Evolutionary conservation across 2,113 vertebrate species (phyloP).

Genomic region (Oceanodroma tethys): DNA sequence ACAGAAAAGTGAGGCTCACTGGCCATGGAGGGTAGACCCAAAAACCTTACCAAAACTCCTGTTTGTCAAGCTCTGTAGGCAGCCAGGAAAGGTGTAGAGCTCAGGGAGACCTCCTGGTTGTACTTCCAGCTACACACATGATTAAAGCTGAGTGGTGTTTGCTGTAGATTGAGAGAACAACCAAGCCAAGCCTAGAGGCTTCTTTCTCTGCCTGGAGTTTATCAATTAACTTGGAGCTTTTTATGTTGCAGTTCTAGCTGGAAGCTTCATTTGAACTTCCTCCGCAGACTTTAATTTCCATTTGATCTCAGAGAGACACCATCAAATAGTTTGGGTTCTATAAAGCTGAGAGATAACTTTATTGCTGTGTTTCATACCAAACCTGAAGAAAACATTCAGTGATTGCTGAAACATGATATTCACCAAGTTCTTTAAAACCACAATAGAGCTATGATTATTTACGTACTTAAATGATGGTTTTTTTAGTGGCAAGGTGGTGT

Average conservation of each 20-base stretch:
- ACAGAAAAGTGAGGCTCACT: background rate
- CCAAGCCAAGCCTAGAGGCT: constrained; percentile 56
- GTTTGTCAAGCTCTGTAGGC: background rate
- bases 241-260: constrained; percentile 54
- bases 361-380: constrained; percentile 49
- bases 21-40: background rate
- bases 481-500: constrained; percentile 27
- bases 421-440: constrained; percentile 14
- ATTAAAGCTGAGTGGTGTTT: background rate
- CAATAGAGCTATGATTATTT: constrained; percentile 46
- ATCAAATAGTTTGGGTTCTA: constrained; percentile 52
- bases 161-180: constrained; percentile 22
- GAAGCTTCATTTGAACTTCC: constrained; percentile 69
- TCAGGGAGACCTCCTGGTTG: background rate
- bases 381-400: constrained; percentile 40
- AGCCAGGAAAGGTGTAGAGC: background rate
- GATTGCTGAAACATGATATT: constrained; percentile 50
- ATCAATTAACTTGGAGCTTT: constrained; percentile 57
- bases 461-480: background rate
- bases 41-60: background rate
- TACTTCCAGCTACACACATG: background rate
- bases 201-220: constrained; percentile 61
- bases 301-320: constrained; percentile 61
- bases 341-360: constrained; percentile 47
- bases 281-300: constrained; percentile 56